Base-by-base conservation (phyloP, 2,797 vertebrate species). In the Alca torda region DNA sequence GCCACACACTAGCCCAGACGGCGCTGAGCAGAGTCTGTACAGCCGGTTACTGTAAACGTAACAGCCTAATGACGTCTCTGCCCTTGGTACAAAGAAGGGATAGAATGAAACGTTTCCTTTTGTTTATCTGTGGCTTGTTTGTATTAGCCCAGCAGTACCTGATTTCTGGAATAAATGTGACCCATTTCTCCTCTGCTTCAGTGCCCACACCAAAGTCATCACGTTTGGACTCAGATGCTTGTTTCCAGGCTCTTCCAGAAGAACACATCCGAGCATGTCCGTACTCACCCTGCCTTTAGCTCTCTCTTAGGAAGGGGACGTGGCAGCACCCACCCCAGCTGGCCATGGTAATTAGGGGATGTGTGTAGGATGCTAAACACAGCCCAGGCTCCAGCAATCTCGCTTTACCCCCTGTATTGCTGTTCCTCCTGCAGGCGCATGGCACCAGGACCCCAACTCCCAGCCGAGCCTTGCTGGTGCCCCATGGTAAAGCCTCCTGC, bases 401-500 rank as follows among this genome's bases (percentile, higher is more conserved):
- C 33, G 3, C 63, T 46, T 16, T 9, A 31, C 16, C 33, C 33
- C 7, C 3, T 0, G 63, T 3, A 8, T 5, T 17, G 41, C 21
- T 19, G 13, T 39, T 57, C 26, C 63, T 68, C 21, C 77, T 39
- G 53, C 41, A 5, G 26, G 10, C 63, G 19, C 8, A 3, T 4
- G 51, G 41, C 63, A 46, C 33, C 41, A 25, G 41, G 50, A 37
- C 33, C 39, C 50, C 51, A 24, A 26, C 61, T 13, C 39, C 77
- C 23, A 21, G 20, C 39, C 1, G 5, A 67, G 41, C 51, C 26
- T 46, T 15, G n/a, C 63, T 8, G 13, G 15, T 46, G 41, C 26
- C 41, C 13, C 3, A 6, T 6, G 5, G 43, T 6, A 26, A 46
- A 67, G 25, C 41, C 6, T 4, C n/a, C 51, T 4, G 1, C 53